Conservation (phyloP, 2,113 vertebrate genomes). For the Marmota flaviventris region DNA sequence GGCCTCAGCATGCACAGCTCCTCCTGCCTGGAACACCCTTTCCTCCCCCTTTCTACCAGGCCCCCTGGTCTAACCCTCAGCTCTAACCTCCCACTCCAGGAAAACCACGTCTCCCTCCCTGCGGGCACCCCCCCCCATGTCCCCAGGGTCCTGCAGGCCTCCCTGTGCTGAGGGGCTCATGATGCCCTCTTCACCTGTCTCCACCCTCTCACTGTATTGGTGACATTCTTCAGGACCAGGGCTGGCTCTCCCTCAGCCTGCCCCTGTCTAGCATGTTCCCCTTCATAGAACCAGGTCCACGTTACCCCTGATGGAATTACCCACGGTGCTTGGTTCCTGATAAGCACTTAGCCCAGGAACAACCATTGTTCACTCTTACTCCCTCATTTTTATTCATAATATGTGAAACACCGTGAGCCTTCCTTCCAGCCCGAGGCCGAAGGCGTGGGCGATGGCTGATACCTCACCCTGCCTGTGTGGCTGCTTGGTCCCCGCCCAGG, state of each 20-base stretch:
- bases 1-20: not conserved
- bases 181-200: not conserved
- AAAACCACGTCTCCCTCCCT: not conserved
- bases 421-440: not conserved
- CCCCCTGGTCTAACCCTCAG: too few species aligned
- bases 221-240: not conserved
- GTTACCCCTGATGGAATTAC: not conserved
- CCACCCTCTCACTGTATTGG: not conserved
- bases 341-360: too few species aligned
- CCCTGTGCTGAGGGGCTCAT: not conserved
- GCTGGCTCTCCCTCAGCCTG: not conserved
- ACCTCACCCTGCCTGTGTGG: not conserved
- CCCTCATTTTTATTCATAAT: not conserved
- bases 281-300: not conserved
- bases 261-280: not conserved
- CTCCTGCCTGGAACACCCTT: not conserved
- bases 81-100: not conserved
- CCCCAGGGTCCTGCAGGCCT: rapidly evolving
- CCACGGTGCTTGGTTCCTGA: not conserved
- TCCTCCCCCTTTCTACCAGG: not conserved
- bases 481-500: not conserved
- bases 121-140: not conserved
- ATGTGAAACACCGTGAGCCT: not conserved
- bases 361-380: not conserved
- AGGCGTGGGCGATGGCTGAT: not conserved